These are phyloP conservation scores for Drosophila eohydei DNA, from an alignment of 2,888 invertebrate species.

Conservation along the genomic window DNA sequence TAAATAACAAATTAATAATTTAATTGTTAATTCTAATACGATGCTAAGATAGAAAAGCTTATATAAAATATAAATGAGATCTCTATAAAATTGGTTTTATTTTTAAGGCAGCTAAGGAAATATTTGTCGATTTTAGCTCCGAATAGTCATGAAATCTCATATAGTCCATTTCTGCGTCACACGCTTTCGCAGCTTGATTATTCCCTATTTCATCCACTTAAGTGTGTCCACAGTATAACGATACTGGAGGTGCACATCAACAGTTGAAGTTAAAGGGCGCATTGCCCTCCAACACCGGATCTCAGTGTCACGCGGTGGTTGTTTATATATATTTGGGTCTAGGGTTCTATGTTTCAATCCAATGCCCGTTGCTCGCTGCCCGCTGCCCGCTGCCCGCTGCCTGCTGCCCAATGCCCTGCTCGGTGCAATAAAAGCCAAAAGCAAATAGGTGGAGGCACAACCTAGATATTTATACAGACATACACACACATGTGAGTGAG, in stretches of 20 bases:
- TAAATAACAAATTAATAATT: no score
- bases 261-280: constrained; percentile 50
- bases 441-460: constrained; percentile 64
- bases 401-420: constrained; percentile 22
- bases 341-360: constrained; percentile 34
- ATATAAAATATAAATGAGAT: not conserved
- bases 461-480: constrained; percentile 19
- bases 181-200: not conserved
- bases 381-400: constrained; percentile 13
- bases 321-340: constrained; percentile 45
- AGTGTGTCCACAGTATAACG: constrained; percentile 8
- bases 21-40: not conserved
- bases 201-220: no score
- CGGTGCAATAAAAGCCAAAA: constrained; percentile 72
- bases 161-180: not conserved
- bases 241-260: constrained; percentile 19
- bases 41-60: not conserved
- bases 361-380: constrained; percentile 15
- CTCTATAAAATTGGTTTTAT: not conserved
- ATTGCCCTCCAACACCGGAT: constrained; percentile 56
- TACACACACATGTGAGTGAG: constrained; percentile 10
- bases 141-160: not conserved
- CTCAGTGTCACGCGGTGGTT: constrained; percentile 52
- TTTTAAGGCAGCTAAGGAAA: no score
- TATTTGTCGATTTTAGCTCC: no score